phyloP scores from a whole-genome alignment of 2,113 vertebrate species.

The Pseudonaja textilis region DNA sequence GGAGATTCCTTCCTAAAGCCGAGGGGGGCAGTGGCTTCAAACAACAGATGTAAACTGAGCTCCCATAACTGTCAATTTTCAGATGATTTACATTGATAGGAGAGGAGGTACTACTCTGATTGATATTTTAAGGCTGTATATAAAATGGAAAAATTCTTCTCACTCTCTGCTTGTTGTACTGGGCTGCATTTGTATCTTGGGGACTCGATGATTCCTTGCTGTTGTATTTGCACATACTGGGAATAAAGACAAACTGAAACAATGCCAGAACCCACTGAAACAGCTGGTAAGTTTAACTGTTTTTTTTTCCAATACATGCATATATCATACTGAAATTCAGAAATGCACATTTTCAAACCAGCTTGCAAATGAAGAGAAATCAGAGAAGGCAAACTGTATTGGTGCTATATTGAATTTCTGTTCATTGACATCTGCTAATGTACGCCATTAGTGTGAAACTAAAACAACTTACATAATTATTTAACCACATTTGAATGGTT shows the following conservation, averaged over 20 bases:
- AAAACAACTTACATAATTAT: not conserved
- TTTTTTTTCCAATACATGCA: not conserved
- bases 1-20: conserved; percentile 79
- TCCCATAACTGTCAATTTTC: conserved; percentile 73
- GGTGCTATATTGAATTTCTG: not conserved
- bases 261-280: conserved; percentile 81
- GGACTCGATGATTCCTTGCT: conserved; percentile 64
- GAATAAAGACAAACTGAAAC: conserved; percentile 65
- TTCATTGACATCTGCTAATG: rapidly evolving
- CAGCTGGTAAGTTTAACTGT: conserved; percentile 70
- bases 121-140: conserved; percentile 69
- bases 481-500: not conserved
- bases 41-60: conserved; percentile 78
- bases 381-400: not conserved
- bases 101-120: conserved; percentile 74
- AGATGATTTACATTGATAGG: conserved; percentile 68
- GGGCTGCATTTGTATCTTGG: conserved; percentile 61
- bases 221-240: conserved; percentile 55
- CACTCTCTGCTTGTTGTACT: conserved; percentile 68
- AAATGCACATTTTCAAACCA: conserved; percentile 3
- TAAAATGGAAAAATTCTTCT: conserved; percentile 68
- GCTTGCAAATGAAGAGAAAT: not conserved
- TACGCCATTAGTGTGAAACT: not conserved
- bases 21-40: conserved; percentile 70
- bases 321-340: rapidly evolving